A percentile compares a stretch with the other conserved stretches of the same genome.
Evolutionary conservation across 2,888 invertebrate species (phyloP).

Genomic region (Tryphoninae sp.): DNA sequence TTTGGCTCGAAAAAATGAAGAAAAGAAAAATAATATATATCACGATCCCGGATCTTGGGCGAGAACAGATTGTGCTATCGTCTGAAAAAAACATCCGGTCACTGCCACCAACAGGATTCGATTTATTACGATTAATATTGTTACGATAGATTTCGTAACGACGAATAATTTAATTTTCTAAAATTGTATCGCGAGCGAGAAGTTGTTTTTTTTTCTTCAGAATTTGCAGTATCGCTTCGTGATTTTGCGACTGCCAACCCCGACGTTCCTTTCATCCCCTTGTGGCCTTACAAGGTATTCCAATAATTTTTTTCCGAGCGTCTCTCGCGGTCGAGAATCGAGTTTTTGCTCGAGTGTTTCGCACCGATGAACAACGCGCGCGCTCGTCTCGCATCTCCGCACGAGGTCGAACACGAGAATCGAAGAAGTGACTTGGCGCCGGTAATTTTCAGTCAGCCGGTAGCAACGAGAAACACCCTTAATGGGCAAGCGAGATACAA

Average conservation of each 20-base stretch:
- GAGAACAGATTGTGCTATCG: constrained; percentile 30
- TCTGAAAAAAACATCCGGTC: constrained; percentile 40
- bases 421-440: constrained; percentile 55
- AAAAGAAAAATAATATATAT: constrained; percentile 34
- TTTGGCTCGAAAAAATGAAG: constrained; percentile 36
- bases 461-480: constrained; percentile 17
- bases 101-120: background rate
- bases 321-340: constrained; percentile 55
- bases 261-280: constrained; percentile 54
- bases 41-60: constrained; percentile 47
- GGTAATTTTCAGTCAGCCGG: constrained; percentile 35
- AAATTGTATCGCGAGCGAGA: background rate
- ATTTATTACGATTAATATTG: constrained; percentile 9
- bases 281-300: constrained; percentile 61
- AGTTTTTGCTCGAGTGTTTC: constrained; percentile 56
- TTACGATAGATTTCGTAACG: background rate
- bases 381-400: constrained; percentile 14
- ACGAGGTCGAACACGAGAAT: constrained; percentile 25
- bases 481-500: background rate
- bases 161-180: background rate
- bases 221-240: constrained; percentile 25
- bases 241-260: constrained; percentile 54
- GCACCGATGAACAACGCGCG: constrained; percentile 57
- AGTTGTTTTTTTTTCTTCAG: background rate
- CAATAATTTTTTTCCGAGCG: constrained; percentile 45